These are phyloP conservation scores for Protonibea diacanthus DNA, from an alignment of 2,797 vertebrate species.

Conservation along the genomic window DNA sequence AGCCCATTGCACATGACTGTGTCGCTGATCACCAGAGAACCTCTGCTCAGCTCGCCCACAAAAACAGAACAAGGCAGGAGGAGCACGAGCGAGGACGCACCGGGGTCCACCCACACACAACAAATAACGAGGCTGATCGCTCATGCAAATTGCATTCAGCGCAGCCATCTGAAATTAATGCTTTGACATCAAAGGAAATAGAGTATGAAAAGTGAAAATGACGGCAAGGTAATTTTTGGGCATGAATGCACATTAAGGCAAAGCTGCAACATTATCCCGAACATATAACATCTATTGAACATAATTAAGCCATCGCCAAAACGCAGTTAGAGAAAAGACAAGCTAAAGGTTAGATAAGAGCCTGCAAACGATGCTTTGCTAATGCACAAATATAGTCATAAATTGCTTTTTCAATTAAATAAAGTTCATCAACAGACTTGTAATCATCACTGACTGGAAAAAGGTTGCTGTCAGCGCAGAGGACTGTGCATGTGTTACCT, in stretches of 20 bases:
- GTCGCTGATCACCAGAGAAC: constrained; percentile 11
- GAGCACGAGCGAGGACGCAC: constrained; percentile 1
- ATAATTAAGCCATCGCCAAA: constrained; percentile 31
- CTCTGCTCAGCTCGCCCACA: constrained; percentile 14
- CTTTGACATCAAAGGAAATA: constrained; percentile 57
- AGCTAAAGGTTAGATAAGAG: constrained; percentile 30
- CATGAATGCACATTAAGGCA: constrained; percentile 28
- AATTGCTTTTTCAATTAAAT: constrained; percentile 19
- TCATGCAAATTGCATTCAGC: constrained; percentile 60
- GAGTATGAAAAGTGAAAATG: constrained; percentile 53
- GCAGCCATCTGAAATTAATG: constrained; percentile 57
- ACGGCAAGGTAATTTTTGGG: constrained; percentile 52
- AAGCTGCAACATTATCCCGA: constrained; percentile 12
- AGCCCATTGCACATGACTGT: background rate
- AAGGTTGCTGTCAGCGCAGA: background rate
- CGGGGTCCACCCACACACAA: constrained; percentile 22
- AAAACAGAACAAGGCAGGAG: constrained; percentile 12
- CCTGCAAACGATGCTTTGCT: constrained; percentile 16
- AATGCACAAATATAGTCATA: background rate
- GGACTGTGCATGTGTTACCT: background rate
- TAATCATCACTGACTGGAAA: background rate
- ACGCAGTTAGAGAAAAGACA: background rate
- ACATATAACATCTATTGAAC: constrained; percentile 39
- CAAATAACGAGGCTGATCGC: constrained; percentile 37
- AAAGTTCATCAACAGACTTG: background rate